Base-by-base conservation (phyloP, 2,113 vertebrate genomes). In the Muntiacus muntjak region DNA sequence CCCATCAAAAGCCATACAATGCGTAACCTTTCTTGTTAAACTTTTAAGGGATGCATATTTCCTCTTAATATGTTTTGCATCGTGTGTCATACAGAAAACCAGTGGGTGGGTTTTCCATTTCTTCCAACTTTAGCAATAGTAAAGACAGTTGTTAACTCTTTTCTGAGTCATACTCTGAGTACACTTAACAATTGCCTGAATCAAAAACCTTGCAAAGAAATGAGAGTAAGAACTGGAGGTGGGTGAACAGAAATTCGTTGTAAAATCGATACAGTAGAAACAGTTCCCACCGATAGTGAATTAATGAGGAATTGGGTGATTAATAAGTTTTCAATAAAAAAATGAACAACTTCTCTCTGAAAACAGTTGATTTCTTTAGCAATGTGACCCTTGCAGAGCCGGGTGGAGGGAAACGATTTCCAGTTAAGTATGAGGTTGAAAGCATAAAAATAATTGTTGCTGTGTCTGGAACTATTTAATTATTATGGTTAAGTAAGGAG, bases 1-100 rank as follows among this genome's bases (percentile, higher is more conserved):
- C 13, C n/a, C 79, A 96, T 97, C 0, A 0, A 97, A 98, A 86
- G 10, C 54, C 45, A 14, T 64, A n/a, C 74, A 81, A 57, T 96
- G 62, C 58, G 93, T 97, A 92, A 87, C 36, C 94, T 98, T 94
- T 98, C 64, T 97, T 96, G 81, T 85, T 97, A 89, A 96, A 19
- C 92, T 95, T 96, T 89, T 97, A 96, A 97, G 92, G 87, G 86
- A 96, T 23, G 94, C 12, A 26, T 96, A 45, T 92, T 97, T 94
- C 95, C 17, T 43, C n/a, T 71, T 1, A 0, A 91, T 97, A 98
- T 96, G 7, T 97, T 98, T 97, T 98, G 26, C 90, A 86, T 98
- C 97, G 6, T 92, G 91, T 94, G 97, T 96, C 7, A 45, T 81
- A 47, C 71, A 97, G 82, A 98, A 95, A 87, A 78, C 28, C 81